Evolutionary conservation across 2,888 invertebrate genomes (phyloP), one percentile per base, ranked within the genome.

Genomic region (Caenorhabditis sp.): DNA sequence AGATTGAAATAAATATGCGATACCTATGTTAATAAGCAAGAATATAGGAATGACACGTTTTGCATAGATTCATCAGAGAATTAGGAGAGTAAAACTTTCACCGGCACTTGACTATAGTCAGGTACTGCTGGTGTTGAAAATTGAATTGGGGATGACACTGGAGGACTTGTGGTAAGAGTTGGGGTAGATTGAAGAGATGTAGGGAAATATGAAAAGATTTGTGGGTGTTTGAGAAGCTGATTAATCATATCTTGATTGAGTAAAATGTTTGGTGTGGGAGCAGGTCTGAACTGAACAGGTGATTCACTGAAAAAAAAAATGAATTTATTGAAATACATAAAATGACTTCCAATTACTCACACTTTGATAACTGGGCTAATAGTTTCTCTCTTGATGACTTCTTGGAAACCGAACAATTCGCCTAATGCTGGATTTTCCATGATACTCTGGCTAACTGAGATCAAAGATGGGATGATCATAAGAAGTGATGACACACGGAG

Each of bases 401-500:
- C 82, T 20, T 73, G 63, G 56, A 85, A 69, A 12, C 85, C 85
- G 56, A 85, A 83, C 17, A 85, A 65, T 8, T 72, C 70, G 20
- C 81, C 69, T 20, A 85, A 65, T 8, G 65, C 57, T 20, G 72
- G 60, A 52, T 76, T 63, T 7, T 83, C 81, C 63, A 76, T 49
- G 52, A 84, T 68, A 0, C 56, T 54, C 7, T 76, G 57, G 38
- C 81, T 76, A 59, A 86, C 76, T 8, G 80, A 67, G 62, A 79
- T 77, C 23, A 87, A 53, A 8, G 85, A 67, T 5, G 87, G 87
- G 26, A 87, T 68, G 62, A 84, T 71, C 82, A 87, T 80, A 21
- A 87, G 79, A 31, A 87, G 76, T 49, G 81, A 83, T 27, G 81
- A 81, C 12, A 86, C 81, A 56, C 85, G 74, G n/a, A 86, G 76